Conservation (phyloP, 2,888 invertebrate genomes). For the Phyllotreta cruciferae region DNA sequence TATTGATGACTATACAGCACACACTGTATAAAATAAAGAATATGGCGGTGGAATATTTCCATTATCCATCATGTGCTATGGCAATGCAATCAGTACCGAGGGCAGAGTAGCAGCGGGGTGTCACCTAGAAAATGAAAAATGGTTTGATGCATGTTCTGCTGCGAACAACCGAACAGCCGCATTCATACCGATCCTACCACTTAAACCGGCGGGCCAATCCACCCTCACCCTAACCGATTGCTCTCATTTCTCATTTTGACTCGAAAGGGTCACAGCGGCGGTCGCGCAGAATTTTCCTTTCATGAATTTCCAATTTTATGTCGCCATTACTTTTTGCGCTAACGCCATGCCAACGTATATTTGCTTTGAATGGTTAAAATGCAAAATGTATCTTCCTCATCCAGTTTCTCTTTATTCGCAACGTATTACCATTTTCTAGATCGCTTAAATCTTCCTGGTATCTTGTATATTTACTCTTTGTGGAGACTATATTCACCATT, state of each 20-base stretch:
- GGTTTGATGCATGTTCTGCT: slow-evolving; percentile 18
- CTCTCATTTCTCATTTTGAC: slow-evolving; percentile 35
- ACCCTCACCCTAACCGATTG: slow-evolving; percentile 23
- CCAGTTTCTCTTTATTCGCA: too few relatives aligned
- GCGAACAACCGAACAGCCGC: slow-evolving; percentile 9
- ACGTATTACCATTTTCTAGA: too few relatives aligned
- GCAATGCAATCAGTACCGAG: slow-evolving; percentile 25
- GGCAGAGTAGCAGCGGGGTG: slow-evolving; percentile 21
- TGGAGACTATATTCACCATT: too few relatives aligned
- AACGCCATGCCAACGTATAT: too few relatives aligned
- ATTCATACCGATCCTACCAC: slow-evolving; percentile 27
- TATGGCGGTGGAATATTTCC: slow-evolving; percentile 22
- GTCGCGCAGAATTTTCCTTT: slow-evolving; percentile 7
- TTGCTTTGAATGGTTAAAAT: too few relatives aligned
- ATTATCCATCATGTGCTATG: slow-evolving; percentile 28
- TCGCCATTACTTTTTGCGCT: background rate
- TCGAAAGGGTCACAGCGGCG: slow-evolving; percentile 16
- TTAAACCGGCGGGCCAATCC: slow-evolving; percentile 28
- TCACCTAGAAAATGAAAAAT: slow-evolving; percentile 30
- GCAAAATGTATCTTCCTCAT: too few relatives aligned
- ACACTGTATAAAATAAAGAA: slow-evolving; percentile 6
- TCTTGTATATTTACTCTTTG: too few relatives aligned
- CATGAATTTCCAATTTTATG: background rate
- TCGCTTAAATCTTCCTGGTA: too few relatives aligned
- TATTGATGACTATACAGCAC: background rate